These are phyloP conservation scores for Thera britannica DNA, from an alignment of 2,888 invertebrate species.

Conservation along the genomic window DNA sequence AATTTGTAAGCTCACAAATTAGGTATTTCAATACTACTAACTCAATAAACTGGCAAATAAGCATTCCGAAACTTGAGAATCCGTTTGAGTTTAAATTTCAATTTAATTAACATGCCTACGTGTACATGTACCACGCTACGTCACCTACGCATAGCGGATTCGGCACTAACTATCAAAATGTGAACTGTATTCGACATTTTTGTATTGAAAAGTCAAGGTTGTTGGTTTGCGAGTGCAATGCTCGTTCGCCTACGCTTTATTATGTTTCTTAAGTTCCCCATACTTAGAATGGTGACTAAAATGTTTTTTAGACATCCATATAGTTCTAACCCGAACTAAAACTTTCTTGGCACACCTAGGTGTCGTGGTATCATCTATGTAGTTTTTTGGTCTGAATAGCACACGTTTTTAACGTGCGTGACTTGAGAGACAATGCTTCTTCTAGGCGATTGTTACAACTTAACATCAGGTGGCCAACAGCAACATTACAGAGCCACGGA, in stretches of 20 bases:
- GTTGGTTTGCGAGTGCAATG: constrained; percentile 51
- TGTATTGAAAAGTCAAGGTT: constrained; percentile 57
- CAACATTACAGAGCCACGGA: too few species aligned
- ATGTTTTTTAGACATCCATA: constrained; percentile 31
- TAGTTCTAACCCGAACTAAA: not conserved
- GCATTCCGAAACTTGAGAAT: too few species aligned
- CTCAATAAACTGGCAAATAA: too few species aligned
- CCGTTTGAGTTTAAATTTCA: not conserved
- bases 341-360: too few species aligned
- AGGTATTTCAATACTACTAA: too few species aligned
- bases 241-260: constrained; percentile 48
- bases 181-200: constrained; percentile 42
- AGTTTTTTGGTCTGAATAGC: too few species aligned
- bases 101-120: not conserved
- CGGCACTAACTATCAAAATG: constrained; percentile 28
- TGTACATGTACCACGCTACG: not conserved
- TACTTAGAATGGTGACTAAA: constrained; percentile 45
- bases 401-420: too few species aligned
- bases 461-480: too few species aligned
- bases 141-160: constrained; percentile 32
- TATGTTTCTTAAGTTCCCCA: constrained; percentile 47
- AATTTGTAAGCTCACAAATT: too few species aligned
- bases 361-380: too few species aligned
- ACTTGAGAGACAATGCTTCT: not conserved
- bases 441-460: too few species aligned